Evolutionary conservation across 2,888 invertebrate genomes (phyloP), one percentile per base, ranked within the genome.

Genomic region (Dicroscelio sp.): DNA sequence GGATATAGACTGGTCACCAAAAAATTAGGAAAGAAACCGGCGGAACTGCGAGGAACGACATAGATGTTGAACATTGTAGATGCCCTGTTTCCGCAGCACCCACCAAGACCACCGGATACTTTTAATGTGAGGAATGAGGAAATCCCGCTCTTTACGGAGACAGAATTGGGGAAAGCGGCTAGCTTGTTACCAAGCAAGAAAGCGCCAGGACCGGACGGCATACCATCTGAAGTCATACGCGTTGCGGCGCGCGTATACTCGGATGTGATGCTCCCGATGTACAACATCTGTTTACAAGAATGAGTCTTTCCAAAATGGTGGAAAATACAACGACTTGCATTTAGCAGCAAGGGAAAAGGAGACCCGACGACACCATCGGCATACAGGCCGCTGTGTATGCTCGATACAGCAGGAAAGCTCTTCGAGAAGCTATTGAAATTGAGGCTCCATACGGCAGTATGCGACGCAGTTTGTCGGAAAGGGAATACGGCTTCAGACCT

Each of bases 151-250:
- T 55, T 55, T n/a, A 55, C 55, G n/a, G n/a, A 10, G n/a, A n/a
- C 10, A n/a, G 55, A 55, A n/a, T n/a, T 55, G n/a, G n/a, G 14
- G n/a, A 55, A 17, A 6, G 55, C 55, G 5, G 43, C 43, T 12
- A 43, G 14, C 8, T 43, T 14, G 10, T 14, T 43, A 14, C 43
- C 10, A 55, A 20, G 12, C 10, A n/a, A 35, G 4, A 94, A 93
- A 65, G 93, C 94, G 0, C 91, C 94, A 6, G 93, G 94, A 0
- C 90, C 91, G 27, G 27, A 27, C n/a, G n/a, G n/a, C n/a, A n/a
- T n/a, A n/a, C n/a, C n/a, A n/a, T n/a, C n/a, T n/a, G n/a, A n/a
- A n/a, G 27, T 27, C 2, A 8, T 43, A 14, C 27, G 5, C 8
- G 8, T 27, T 8, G 27, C 23, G 17, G 79, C 90, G 12, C 17